Evolutionary conservation across 2,797 vertebrate genomes (phyloP), one percentile per base, ranked within the genome.

Genomic region (Myripristis jacobus): DNA sequence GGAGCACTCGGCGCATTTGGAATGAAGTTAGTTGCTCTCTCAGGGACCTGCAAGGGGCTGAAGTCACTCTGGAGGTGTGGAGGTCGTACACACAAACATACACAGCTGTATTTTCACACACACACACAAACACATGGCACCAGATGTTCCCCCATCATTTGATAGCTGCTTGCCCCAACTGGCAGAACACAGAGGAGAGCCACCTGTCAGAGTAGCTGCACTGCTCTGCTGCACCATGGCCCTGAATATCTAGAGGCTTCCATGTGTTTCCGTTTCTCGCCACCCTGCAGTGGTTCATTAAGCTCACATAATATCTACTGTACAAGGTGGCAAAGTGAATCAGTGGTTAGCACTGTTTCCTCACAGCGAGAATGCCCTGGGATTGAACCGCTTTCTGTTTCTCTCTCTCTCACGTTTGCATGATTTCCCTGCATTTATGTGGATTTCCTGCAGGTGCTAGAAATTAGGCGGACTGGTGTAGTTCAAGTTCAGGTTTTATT

Each of bases 81-180:
- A 72, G 82, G 73, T 73, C 27, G 6, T 6, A 29, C 27, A 29
- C 3, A 29, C 27, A 29, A 3, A 29, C 27, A 6, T 6, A 29
- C 27, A 29, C 27, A 29, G 27, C 65, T 76, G 25, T 88, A 71
- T 60, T 86, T 88, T 67, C 80, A 84, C 65, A 27, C 76, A 68
- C 62, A 52, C 53, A 73, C 59, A 57, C 48, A 48, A 18, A 70
- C 57, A 19, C 50, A 57, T 25, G 70, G 55, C 66, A 73, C 68
- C 89, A 91, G 88, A 87, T 91, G 89, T 90, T 84, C 77, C 59
- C 83, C 83, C 67, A 58, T 72, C n/a, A 57, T 85, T 89, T 88
- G 83, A 86, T 86, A 74, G 87, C 78, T 52, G 21, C 24, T 41
- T 71, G 43, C 31, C 69, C 69, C 51, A 59, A 31, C 64, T 71